Evolutionary conservation across 1,140 invertebrate species (phyloP), one percentile per base, ranked within the genome.

Genomic region (Thaumatotibia leucotreta): DNA sequence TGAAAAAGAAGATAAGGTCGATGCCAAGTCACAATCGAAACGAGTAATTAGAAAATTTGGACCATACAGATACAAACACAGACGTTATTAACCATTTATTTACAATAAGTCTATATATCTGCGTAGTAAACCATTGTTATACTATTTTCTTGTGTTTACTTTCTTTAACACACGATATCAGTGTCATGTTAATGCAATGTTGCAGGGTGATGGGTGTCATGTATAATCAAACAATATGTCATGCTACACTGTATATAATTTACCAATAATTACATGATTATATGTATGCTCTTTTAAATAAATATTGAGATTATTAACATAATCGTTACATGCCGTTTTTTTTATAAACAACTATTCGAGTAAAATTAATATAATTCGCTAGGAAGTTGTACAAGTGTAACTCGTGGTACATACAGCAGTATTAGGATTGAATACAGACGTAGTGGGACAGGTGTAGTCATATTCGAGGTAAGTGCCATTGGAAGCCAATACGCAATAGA

Each of bases 391-490:
- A 61, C 74, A 76, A 10, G 69, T 69, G 24, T 76, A 76, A 20
- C 23, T 66, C 8, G 71, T 66, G 8, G 74, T 73, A 62, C 74
- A 76, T 35, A 62, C 11, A 35, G 58, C 52, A 10, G 61, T 58
- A 14, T 29, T 45, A 1, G 74, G 74, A 65, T 68, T 66, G 61
- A 76, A 76, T 17, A 69, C 52, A 1, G 74, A 70, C 10, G 61
- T 61, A 31, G 39, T 63, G 0, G 74, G 71, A 20, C 74, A 76
- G 11, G 66, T 76, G 27, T 73, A 76, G n/a, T 70, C 58, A 54
- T 67, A 70, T n/a, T 66, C 11, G 5, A 61, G n/a, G 33, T 70
- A 79, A 0, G 75, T 80, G 1, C 80, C 77, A 29, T 80, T 75
- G 4, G 33, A 64, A 5, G 58, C 61, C 20, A 52, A 9, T 3